Evolutionary conservation across 2,888 invertebrate genomes (phyloP), one percentile per base, ranked within the genome.

Genomic region (Eugnorisma glareosa): DNA sequence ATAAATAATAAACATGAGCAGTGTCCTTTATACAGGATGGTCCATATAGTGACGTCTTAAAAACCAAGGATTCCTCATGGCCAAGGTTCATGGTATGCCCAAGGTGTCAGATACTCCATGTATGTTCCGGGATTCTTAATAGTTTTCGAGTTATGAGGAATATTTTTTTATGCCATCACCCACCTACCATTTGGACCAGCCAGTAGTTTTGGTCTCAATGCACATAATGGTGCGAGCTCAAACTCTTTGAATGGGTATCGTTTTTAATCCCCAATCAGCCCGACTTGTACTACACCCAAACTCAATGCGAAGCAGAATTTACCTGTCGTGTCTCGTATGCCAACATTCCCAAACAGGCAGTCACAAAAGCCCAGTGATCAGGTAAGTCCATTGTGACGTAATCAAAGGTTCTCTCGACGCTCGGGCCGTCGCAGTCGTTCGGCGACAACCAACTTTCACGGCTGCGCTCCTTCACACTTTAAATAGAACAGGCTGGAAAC

Each of bases 301-400:
- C 21, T 5, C 66, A 21, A 2, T 15, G 6, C 3, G 24, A n/a
- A 64, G 28, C 67, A 64, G n/a, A 40, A 45, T 57, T 63, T 35
- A 13, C 21, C 4, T 8, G 11, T 15, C 11, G 6, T 24, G 2
- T 57, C 43, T 67, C 59, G 57, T 51, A 57, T 21, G 54, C 57
- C 24, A 64, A 37, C 31, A 54, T 48, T 82, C 57, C n/a, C 68
- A 67, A 45, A 69, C 35, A 70, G 83, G 40, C 11, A 74, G n/a
- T 66, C 73, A 45, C 82, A 73, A 72, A 73, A 48, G 79, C 43
- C 77, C 67, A 75, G 77, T 88, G 81, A 88, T 89, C 83, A 82
- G 68, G 66, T 77, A 85, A 85, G 85, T 82, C 71, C 80, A 72
- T 81, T 73, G 83, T 80, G 75, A 81, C 78, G 77, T 80, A 82